phyloP scores from a whole-genome alignment of 2,797 vertebrate genomes.

The Anabas testudineus region DNA sequence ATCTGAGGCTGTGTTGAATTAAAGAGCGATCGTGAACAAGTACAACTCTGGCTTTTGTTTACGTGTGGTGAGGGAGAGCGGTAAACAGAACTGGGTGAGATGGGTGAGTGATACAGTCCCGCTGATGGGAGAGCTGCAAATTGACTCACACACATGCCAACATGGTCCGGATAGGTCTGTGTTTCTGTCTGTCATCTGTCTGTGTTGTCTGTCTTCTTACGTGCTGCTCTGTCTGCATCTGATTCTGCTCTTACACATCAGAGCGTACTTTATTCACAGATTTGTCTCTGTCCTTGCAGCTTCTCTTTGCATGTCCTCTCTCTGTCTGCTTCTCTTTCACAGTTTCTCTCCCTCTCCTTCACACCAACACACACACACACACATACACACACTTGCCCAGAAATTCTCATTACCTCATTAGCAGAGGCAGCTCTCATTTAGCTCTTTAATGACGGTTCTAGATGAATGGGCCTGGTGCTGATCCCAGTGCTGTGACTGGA shows the following conservation, averaged over 20 bases:
- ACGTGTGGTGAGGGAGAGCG: conserved; percentile 64
- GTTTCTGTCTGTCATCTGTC: conserved; percentile 19
- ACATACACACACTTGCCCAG: conserved; percentile 46
- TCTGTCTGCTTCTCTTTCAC: background rate
- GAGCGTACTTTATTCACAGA: conserved; percentile 17
- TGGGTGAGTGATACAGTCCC: conserved; percentile 46
- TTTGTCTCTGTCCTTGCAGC: conserved; percentile 33
- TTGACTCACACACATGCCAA: conserved; percentile 53
- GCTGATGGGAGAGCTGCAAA: conserved; percentile 62
- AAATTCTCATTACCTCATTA: conserved; percentile 85
- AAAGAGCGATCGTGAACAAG: conserved; percentile 77
- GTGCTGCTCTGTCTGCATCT: background rate
- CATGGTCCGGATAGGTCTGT: conserved; percentile 34
- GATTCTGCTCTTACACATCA: conserved; percentile 24
- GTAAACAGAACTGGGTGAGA: conserved; percentile 75
- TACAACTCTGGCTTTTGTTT: conserved; percentile 79
- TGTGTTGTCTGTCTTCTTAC: conserved; percentile 11
- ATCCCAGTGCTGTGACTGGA: conserved; percentile 83
- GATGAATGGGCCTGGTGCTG: conserved; percentile 82
- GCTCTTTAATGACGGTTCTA: conserved; percentile 84
- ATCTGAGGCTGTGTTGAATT: conserved; percentile 78
- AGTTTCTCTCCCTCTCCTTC: conserved; percentile 3
- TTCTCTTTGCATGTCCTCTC: conserved; percentile 24
- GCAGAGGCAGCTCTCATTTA: conserved; percentile 84
- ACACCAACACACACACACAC: conserved; percentile 26